Evolutionary conservation across 1,140 invertebrate species (phyloP).

Genomic region (Frieseomelitta varia): DNA sequence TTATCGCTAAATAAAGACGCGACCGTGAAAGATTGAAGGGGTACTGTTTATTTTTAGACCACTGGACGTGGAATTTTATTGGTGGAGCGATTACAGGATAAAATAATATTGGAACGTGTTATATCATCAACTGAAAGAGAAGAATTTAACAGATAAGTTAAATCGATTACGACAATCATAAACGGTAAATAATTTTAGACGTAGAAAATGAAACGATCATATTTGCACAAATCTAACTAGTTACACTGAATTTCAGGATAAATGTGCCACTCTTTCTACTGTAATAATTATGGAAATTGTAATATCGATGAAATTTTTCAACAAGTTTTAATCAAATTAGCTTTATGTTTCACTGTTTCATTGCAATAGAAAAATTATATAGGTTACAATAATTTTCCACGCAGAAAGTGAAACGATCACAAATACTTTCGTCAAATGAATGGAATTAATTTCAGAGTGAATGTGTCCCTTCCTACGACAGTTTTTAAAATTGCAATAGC

Average conservation of each 20-base stretch:
- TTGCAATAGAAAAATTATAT: too few relatives aligned
- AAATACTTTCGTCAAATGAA: not conserved
- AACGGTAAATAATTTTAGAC: not conserved
- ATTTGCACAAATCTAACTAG: not conserved
- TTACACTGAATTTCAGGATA: not conserved
- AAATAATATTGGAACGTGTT: not conserved
- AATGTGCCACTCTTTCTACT: too few relatives aligned
- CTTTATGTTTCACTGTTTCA: too few relatives aligned
- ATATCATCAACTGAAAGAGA: not conserved
- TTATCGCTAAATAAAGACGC: constrained; percentile 10
- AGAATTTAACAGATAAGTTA: not conserved
- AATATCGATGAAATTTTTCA: too few relatives aligned
- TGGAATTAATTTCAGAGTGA: not conserved
- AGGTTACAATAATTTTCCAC: too few relatives aligned
- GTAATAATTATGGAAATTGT: too few relatives aligned
- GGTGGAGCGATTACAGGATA: not conserved
- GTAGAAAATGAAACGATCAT: not conserved
- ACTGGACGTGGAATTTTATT: constrained; percentile 1
- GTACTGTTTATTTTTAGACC: not conserved
- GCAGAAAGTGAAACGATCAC: too few relatives aligned
- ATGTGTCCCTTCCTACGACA: not conserved
- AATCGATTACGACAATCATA: not conserved
- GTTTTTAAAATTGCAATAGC: not conserved
- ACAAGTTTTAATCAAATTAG: too few relatives aligned
- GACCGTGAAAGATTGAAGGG: not conserved